Evolutionary conservation across 2,888 invertebrate species (phyloP).

Genomic region (Ypsolopha scabrella): DNA sequence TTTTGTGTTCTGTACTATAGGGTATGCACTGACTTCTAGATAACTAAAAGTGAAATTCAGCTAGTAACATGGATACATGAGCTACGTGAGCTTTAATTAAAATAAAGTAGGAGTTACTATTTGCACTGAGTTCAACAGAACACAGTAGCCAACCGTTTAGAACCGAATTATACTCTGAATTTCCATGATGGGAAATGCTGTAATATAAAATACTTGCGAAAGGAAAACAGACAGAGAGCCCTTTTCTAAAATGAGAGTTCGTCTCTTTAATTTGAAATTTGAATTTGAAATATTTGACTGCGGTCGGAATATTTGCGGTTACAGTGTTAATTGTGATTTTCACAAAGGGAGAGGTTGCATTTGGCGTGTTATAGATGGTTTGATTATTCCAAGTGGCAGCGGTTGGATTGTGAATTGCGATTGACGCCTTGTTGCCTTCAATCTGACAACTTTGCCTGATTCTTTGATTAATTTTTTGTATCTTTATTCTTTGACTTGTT

Average conservation of each 20-base stretch:
- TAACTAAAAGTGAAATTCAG: not conserved
- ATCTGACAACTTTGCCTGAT: not conserved
- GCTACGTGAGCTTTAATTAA: slow-evolving; percentile 11
- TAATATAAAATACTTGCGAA: too few relatives aligned
- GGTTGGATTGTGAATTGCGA: not conserved
- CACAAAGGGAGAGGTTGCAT: not conserved
- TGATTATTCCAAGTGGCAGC: not conserved
- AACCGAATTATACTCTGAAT: not conserved
- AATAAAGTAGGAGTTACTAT: slow-evolving; percentile 10
- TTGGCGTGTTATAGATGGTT: not conserved
- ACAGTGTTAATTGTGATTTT: not conserved
- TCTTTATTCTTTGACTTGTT: too few relatives aligned
- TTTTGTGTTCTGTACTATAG: too few relatives aligned
- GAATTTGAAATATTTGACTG: too few relatives aligned
- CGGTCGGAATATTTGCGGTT: not conserved
- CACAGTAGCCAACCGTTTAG: not conserved
- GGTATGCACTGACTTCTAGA: too few relatives aligned
- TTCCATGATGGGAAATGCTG: too few relatives aligned
- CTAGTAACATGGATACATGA: not conserved
- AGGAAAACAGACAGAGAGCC: too few relatives aligned
- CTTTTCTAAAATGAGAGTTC: too few relatives aligned
- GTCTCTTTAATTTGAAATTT: too few relatives aligned
- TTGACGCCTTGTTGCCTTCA: not conserved
- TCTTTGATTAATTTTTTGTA: too few relatives aligned
- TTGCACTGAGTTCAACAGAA: not conserved